Evolutionary conservation across 2,113 vertebrate genomes (phyloP).

Genomic region (Pelusios castaneus): DNA sequence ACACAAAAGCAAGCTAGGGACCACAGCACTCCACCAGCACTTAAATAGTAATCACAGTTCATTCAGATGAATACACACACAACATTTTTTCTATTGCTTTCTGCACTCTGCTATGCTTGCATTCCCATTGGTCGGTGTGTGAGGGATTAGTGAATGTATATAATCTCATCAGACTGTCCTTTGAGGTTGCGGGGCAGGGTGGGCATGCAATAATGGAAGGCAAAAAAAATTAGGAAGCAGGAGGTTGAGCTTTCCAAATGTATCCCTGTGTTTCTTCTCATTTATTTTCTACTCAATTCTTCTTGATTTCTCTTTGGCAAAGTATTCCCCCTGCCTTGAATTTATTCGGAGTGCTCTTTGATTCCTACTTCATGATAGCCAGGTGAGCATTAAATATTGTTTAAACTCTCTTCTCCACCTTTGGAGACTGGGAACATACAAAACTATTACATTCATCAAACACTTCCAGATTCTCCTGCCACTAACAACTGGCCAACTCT

Average conservation of each 20-base stretch:
- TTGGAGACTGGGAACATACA: neutral
- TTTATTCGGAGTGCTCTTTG: neutral
- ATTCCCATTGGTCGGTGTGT: neutral
- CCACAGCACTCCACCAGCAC: neutral
- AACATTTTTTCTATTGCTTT: neutral
- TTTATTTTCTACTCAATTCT: neutral
- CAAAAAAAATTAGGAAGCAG: fast-evolving
- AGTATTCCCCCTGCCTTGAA: neutral
- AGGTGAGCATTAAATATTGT: neutral
- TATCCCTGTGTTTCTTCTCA: neutral
- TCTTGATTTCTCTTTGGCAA: neutral
- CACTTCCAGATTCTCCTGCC: neutral
- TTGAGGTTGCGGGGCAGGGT: neutral
- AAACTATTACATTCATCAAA: neutral
- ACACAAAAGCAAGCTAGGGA: neutral
- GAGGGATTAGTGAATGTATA: neutral
- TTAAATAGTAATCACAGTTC: fast-evolving
- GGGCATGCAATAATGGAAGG: neutral
- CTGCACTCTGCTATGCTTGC: neutral
- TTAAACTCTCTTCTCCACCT: neutral
- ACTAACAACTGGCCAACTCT: fast-evolving
- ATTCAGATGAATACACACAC: neutral
- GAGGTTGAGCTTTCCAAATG: neutral
- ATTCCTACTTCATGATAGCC: neutral
- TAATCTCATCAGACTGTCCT: neutral